Conservation (phyloP, 92 coral and sea anemone genomes). For the Anthopleura xanthogrammica region DNA sequence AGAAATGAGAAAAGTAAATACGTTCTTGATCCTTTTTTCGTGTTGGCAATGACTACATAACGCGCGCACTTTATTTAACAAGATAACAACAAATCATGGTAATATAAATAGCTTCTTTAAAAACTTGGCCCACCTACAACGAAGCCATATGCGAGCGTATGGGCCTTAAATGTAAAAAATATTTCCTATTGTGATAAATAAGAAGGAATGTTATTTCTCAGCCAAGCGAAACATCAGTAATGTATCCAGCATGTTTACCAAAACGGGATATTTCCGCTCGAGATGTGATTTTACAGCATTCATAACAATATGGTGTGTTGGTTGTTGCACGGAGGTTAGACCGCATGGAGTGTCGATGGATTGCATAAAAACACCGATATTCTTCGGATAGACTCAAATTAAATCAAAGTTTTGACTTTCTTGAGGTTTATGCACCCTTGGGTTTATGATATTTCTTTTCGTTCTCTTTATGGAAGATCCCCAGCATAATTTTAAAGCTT, state of each 20-base stretch:
- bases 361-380: neutral
- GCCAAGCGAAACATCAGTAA: constrained; percentile 39
- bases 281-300: constrained; percentile 6
- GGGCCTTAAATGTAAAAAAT: neutral
- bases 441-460: neutral
- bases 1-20: no score
- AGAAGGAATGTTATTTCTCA: constrained; percentile 20
- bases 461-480: neutral
- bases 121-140: constrained; percentile 16
- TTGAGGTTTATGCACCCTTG: neutral
- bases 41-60: neutral
- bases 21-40: no score
- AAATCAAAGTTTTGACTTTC: neutral
- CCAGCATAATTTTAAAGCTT: neutral
- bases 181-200: constrained; percentile 6
- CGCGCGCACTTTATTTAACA: neutral
- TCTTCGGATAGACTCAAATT: neutral
- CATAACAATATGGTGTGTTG: neutral
- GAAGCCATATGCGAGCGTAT: constrained; percentile 2
- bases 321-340: neutral
- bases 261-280: constrained; percentile 35
- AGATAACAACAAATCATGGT: neutral
- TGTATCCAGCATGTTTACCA: constrained; percentile 31
- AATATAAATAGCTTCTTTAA: neutral
- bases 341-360: constrained; percentile 4